Percentiles rank a stretch among this genome's conserved stretches.
These are phyloP conservation scores for Xiphias gladius DNA, from an alignment of 2,113 vertebrate species.

Conservation along the genomic window DNA sequence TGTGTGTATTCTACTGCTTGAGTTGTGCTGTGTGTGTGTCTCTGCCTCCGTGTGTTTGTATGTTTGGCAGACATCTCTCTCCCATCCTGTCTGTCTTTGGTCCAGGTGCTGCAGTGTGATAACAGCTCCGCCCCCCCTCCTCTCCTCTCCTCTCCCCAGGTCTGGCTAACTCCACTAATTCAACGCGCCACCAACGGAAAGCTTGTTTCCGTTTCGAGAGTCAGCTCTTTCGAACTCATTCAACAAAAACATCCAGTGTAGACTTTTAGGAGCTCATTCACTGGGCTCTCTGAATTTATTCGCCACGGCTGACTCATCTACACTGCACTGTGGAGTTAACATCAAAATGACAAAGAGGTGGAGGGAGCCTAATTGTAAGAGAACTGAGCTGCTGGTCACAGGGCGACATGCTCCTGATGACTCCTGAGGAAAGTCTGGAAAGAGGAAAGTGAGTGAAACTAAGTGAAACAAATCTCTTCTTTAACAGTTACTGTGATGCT, in stretches of 20 bases:
- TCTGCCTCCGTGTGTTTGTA: constrained; percentile 45
- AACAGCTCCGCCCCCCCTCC: constrained; percentile 66
- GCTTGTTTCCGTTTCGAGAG: constrained; percentile 63
- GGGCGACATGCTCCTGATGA: constrained; percentile 41
- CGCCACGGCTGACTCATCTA: constrained; percentile 67
- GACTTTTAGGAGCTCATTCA: constrained; percentile 65
- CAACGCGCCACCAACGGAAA: constrained; percentile 48
- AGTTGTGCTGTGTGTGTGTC: constrained; percentile 12
- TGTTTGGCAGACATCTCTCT: constrained; percentile 71
- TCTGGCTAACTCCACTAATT: constrained; percentile 66
- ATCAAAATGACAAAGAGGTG: constrained; percentile 63
- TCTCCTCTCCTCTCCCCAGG: constrained; percentile 40
- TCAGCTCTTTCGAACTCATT: constrained; percentile 72
- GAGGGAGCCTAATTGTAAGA: constrained; percentile 53
- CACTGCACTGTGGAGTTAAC: constrained; percentile 55
- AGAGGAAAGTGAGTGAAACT: constrained; percentile 38
- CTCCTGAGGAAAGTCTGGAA: constrained; percentile 21
- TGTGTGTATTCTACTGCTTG: constrained; percentile 7
- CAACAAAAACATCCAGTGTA: constrained; percentile 68
- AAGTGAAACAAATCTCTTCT: constrained; percentile 24
- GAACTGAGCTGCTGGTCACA: constrained; percentile 25
- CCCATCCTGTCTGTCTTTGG: constrained; percentile 60
- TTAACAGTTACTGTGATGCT: constrained; percentile 27
- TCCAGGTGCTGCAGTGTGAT: constrained; percentile 78
- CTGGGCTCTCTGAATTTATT: constrained; percentile 59